phyloP scores from a whole-genome alignment of 2,113 vertebrate species.

The Boulengeromyrus knoepffleri region DNA sequence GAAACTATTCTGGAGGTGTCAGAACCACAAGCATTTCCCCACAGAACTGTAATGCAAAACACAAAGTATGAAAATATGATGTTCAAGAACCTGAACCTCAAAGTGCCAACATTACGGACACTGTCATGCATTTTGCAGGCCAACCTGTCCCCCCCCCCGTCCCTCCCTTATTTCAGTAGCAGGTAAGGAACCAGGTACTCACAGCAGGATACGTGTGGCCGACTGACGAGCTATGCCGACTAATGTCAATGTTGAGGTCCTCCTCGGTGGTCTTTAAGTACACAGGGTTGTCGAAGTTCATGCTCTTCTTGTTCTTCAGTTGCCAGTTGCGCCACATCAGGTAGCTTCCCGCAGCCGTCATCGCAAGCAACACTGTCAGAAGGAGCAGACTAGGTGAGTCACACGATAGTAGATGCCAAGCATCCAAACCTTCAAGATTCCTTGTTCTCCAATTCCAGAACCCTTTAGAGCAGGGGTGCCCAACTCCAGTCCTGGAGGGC shows the following conservation, averaged over 20 bases:
- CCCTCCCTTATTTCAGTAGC: neutral
- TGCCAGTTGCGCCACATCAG: conserved; percentile 97
- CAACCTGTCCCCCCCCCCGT: neutral
- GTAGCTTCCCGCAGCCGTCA: conserved; percentile 72
- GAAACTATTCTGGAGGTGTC: neutral
- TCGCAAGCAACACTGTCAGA: conserved; percentile 71
- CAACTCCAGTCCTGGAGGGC: no score
- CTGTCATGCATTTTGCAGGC: neutral
- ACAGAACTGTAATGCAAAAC: neutral
- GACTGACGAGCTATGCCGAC: conserved; percentile 76
- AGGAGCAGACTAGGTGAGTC: neutral
- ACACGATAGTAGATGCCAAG: neutral
- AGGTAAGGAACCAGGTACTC: conserved; percentile 48
- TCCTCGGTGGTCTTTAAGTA: conserved; percentile 97
- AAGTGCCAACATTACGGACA: neutral
- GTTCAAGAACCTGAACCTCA: neutral
- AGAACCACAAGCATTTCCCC: neutral
- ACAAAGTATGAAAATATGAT: neutral
- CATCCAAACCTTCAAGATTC: neutral
- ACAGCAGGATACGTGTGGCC: conserved; percentile 96
- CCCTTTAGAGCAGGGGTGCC: neutral
- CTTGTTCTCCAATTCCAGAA: neutral
- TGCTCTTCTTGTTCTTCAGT: conserved; percentile 94
- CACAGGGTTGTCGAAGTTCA: conserved; percentile 98
- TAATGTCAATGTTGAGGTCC: conserved; percentile 89